Conservation (phyloP, 2,888 invertebrate genomes). For the Saturnia japonica region DNA sequence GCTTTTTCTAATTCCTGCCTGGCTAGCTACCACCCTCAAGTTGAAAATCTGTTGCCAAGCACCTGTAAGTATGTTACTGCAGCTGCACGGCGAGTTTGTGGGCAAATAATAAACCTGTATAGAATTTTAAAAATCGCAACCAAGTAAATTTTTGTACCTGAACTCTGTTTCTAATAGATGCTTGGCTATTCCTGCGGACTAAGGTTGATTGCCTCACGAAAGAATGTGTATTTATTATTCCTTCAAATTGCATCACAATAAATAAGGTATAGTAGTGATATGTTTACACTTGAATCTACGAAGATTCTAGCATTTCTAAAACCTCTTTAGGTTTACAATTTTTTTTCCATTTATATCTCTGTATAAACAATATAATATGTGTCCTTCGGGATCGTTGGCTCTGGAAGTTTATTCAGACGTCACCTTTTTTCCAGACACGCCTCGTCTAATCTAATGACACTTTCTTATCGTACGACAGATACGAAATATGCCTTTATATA, state of each 20-base stretch:
- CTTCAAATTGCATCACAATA: background rate
- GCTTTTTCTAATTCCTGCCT: no score
- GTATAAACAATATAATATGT: background rate
- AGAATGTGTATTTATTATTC: background rate
- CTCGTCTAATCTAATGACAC: slow-evolving; percentile 7
- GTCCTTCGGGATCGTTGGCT: background rate
- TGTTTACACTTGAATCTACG: background rate
- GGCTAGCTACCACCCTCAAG: no score
- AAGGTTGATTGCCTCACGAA: background rate
- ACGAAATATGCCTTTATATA: background rate
- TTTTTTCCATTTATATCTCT: background rate
- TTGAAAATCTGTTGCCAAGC: no score
- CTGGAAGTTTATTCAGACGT: background rate
- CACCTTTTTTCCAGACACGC: background rate
- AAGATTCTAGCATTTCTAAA: background rate
- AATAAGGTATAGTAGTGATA: background rate
- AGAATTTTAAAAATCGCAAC: background rate
- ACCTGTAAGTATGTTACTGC: no score
- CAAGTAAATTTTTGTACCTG: background rate
- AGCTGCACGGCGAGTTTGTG: no score
- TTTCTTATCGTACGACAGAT: background rate
- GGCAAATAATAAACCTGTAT: no score
- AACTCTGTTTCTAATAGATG: background rate
- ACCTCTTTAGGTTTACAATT: background rate
- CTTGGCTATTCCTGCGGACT: background rate